These are phyloP conservation scores for Mesorhabditis sp. DNA, from an alignment of 2,888 invertebrate genomes.

Conservation along the genomic window DNA sequence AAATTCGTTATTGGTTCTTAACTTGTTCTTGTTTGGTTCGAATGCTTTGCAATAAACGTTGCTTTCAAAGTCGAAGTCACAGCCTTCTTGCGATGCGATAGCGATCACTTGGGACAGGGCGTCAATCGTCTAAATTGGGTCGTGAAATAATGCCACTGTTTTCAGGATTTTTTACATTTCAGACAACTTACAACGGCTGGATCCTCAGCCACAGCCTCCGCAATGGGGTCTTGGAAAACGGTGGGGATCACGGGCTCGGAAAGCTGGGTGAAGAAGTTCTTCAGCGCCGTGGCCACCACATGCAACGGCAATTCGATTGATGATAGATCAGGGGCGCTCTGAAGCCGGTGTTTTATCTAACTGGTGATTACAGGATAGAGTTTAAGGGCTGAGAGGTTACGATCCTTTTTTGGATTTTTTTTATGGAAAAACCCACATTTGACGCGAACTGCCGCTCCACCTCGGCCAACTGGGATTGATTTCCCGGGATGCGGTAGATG, in stretches of 20 bases:
- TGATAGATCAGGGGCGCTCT: constrained; percentile 72
- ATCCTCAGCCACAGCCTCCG: constrained; percentile 57
- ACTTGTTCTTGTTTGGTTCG: too few species aligned
- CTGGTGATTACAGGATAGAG: too few species aligned
- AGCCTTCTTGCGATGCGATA: constrained; percentile 63
- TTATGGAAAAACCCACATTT: constrained; percentile 64
- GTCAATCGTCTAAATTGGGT: constrained; percentile 81
- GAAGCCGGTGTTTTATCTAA: constrained; percentile 67
- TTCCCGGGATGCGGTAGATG: constrained; percentile 91
- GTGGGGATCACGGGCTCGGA: constrained; percentile 85
- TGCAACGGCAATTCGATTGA: constrained; percentile 88
- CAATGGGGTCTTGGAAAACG: constrained; percentile 79
- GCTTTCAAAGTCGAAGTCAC: too few species aligned
- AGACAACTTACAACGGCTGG: background rate
- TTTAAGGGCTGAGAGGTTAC: too few species aligned
- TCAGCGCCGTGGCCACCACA: constrained; percentile 91
- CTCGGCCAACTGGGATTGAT: constrained; percentile 76
- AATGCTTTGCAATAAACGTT: too few species aligned
- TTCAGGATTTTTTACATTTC: constrained; percentile 31
- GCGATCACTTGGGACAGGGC: constrained; percentile 88
- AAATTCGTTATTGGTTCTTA: too few species aligned
- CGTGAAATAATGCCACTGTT: constrained; percentile 78
- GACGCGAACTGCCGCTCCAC: constrained; percentile 89
- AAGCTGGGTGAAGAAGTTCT: constrained; percentile 90
- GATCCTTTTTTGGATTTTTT: too few species aligned